phyloP scores from a whole-genome alignment of 2,113 vertebrate genomes.

The Cnemophilus loriae region DNA sequence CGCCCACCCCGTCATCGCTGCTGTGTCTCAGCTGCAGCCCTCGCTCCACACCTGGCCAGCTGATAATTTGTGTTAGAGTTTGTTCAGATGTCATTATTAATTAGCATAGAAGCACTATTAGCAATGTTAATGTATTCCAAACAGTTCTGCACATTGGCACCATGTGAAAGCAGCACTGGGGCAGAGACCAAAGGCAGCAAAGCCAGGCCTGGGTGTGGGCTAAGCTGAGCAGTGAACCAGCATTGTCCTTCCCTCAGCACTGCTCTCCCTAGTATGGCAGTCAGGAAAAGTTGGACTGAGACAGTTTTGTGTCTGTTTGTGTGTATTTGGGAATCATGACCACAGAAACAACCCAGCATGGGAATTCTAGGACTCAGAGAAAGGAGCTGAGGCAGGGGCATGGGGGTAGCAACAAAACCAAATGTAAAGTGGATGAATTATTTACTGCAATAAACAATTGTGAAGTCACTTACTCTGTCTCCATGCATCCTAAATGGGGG shows the following conservation, averaged over 20 bases:
- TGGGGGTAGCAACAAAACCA: conserved; percentile 16
- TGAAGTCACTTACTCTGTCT: conserved; percentile 63
- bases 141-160: background rate
- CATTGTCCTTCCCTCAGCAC: background rate
- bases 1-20: background rate
- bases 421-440: conserved; percentile 68
- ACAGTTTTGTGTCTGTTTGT: background rate
- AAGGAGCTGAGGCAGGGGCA: background rate
- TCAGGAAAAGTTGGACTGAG: background rate
- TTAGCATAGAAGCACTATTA: conserved; percentile 39
- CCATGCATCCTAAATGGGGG: conserved; percentile 59
- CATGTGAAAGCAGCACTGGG: background rate
- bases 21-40: background rate
- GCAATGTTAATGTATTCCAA: conserved; percentile 32
- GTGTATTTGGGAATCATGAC: background rate
- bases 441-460: conserved; percentile 71
- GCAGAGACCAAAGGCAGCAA: background rate
- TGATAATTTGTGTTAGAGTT: conserved; percentile 4
- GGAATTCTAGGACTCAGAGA: background rate
- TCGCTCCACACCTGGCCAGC: background rate
- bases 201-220: background rate
- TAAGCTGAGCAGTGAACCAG: background rate
- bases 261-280: background rate
- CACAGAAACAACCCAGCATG: background rate
- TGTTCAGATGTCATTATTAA: conserved; percentile 48